Percentiles rank a stretch among this genome's conserved stretches.
Evolutionary conservation across 2,797 vertebrate species (phyloP).

Genomic region (Micrastur ruficollis): DNA sequence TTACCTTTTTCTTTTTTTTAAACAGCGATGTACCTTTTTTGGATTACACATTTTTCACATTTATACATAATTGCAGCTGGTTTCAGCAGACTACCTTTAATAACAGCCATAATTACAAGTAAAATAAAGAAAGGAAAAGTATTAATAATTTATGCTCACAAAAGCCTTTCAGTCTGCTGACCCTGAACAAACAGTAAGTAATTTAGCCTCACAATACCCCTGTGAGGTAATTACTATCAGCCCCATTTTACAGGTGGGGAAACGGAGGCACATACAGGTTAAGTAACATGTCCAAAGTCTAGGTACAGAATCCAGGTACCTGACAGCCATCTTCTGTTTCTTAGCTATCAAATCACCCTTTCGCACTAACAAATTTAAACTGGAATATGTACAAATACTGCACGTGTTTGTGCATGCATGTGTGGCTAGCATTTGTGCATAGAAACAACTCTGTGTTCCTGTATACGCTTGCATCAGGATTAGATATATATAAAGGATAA

Average conservation of each 20-base stretch:
- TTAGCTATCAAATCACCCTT: neutral
- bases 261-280: neutral
- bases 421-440: neutral
- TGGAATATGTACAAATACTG: neutral
- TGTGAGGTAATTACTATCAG: neutral
- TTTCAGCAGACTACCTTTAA: neutral
- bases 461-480: neutral
- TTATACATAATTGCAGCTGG: neutral
- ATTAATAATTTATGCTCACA: neutral
- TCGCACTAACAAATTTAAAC: neutral
- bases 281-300: neutral
- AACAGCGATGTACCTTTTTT: neutral
- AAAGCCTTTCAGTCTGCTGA: neutral
- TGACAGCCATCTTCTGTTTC: neutral
- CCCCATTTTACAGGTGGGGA: neutral
- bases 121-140: neutral
- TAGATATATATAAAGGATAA: neutral
- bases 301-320: neutral
- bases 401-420: neutral
- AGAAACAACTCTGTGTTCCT: neutral
- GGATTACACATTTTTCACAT: neutral
- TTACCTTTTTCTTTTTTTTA: neutral
- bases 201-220: conserved; percentile 1
- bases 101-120: neutral
- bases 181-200: neutral